Percentiles rank a stretch among this genome's conserved stretches.
Conservation (phyloP, 2,888 invertebrate species). For the Troilus luridus region DNA sequence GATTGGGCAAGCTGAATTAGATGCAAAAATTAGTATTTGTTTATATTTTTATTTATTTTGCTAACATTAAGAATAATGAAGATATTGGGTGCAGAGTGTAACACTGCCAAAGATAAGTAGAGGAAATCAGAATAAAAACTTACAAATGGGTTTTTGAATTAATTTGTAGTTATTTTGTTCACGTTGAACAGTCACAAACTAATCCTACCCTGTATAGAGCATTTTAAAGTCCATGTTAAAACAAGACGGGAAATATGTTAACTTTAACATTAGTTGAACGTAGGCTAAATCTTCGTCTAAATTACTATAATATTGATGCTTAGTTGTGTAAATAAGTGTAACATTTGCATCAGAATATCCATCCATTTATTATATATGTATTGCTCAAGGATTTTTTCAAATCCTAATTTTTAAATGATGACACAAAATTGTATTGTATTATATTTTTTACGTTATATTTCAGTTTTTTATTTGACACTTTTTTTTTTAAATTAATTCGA, state of each 20-base stretch:
- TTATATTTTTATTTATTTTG: neutral
- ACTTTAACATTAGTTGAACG: constrained; percentile 14
- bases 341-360: constrained; percentile 56
- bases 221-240: neutral
- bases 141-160: neutral
- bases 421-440: neutral
- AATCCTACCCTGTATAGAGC: neutral
- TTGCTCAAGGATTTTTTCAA: constrained; percentile 57
- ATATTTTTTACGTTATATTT: constrained; percentile 11
- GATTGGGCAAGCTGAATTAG: neutral
- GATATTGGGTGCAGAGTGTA: neutral
- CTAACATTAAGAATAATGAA: neutral
- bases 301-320: constrained; percentile 41
- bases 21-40: neutral
- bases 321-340: constrained; percentile 52
- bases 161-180: neutral
- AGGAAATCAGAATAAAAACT: neutral
- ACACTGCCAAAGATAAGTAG: neutral
- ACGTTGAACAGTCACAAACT: neutral
- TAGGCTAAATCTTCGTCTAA: constrained; percentile 34
- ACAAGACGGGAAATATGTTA: neutral
- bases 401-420: constrained; percentile 34
- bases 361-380: constrained; percentile 60
- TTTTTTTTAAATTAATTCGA: neutral
- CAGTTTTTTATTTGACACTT: neutral